These are phyloP conservation scores for Cosmia trapezina DNA, from an alignment of 2,888 invertebrate species.

Conservation along the genomic window DNA sequence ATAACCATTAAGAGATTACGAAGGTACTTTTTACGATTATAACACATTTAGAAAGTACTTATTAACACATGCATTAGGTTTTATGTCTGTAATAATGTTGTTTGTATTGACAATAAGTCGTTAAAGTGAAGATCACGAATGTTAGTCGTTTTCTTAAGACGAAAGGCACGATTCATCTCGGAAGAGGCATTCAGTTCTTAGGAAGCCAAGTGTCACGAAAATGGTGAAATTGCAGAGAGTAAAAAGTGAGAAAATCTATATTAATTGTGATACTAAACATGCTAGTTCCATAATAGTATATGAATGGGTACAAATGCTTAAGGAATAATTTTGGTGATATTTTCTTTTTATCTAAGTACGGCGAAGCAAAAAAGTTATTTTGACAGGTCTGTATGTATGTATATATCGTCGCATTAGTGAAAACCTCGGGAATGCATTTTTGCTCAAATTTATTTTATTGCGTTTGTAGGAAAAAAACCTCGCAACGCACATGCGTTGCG, in stretches of 20 bases:
- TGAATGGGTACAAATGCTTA: too few relatives aligned
- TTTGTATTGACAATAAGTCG: constrained; percentile 7
- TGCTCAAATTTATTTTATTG: too few relatives aligned
- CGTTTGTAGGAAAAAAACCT: too few relatives aligned
- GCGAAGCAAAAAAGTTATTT: too few relatives aligned
- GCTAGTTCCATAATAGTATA: background rate
- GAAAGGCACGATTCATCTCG: constrained; percentile 21
- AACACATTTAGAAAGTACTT: constrained; percentile 22
- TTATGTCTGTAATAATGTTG: constrained; percentile 2
- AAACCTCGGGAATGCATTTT: too few relatives aligned
- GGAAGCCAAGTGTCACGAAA: background rate
- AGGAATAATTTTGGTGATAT: too few relatives aligned
- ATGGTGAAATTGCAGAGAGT: background rate
- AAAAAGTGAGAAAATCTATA: background rate
- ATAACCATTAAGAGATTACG: background rate
- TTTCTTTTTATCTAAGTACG: too few relatives aligned
- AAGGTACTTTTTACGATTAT: background rate
- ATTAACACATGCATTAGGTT: constrained; percentile 16
- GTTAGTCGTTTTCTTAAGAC: constrained; percentile 16
- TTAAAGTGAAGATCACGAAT: constrained; percentile 25
- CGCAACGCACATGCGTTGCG: too few relatives aligned
- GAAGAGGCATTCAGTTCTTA: background rate
- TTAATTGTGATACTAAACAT: background rate
- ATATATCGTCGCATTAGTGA: too few relatives aligned
- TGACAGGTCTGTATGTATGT: too few relatives aligned